Evolutionary conservation across 2,888 invertebrate genomes (phyloP), one percentile per base, ranked within the genome.

Genomic region (Ormyrus thymus): DNA sequence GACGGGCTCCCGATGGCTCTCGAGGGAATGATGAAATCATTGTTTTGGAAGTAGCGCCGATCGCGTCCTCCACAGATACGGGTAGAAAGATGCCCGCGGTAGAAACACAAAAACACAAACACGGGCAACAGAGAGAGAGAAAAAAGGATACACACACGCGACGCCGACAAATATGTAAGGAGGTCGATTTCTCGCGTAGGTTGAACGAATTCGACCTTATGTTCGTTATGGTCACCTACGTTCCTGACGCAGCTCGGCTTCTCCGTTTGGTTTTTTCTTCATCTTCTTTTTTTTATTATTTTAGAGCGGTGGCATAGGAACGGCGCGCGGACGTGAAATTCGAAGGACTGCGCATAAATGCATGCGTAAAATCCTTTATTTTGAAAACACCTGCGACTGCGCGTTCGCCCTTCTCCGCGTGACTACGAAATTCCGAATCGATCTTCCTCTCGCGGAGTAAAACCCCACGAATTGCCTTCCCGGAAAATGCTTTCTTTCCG

Each of bases 111-210:
- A 29, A 29, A 29, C 29, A 29, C 29, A 29, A 29, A 29, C 29
- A 29, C 29, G 29, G 0, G 29, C 29, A 29, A 29, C 3, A 3
- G 29, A 29, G 3, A 29, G 4, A 29, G 29, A 29, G 29, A 29
- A 29, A 29, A 3, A 29, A 1, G 29, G 29, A 29, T 29, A 29
- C 29, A 29, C 29, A 29, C 29, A 1, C 29, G 29, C 1, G 1
- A 1, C 29, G 29, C 29, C 29, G 70, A 77, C 80, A 70, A 81
- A 76, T 81, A 77, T 81, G 68, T 80, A 81, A 80, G 71, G 69
- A 82, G 81, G 82, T 81, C 81, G 80, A 80, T 78, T 74, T 71
- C 76, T 79, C 72, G 82, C 79, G 81, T 81, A 76, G 83, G 81
- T 66, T 64, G 81, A 29, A 58, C 65, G 61, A 65, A 78, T 69